Evolutionary conservation across 2,797 vertebrate genomes (phyloP).

Genomic region (Gephyroberyx darwinii): DNA sequence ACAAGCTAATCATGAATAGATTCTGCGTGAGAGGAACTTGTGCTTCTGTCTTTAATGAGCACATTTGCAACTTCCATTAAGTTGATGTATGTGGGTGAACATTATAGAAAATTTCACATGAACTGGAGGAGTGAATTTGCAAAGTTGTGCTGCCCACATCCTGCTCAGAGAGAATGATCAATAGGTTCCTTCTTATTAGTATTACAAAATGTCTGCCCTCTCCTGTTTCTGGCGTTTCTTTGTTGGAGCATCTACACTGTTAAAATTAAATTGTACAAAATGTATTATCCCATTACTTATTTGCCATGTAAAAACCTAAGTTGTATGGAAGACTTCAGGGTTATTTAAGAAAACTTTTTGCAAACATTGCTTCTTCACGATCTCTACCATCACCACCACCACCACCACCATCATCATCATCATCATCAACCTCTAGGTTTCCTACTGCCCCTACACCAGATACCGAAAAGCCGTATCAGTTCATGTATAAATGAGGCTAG

Average conservation of each 20-base stretch:
- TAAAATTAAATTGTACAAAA: slow-evolving; percentile 39
- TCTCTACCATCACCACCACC: slow-evolving; percentile 28
- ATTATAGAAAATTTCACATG: slow-evolving; percentile 72
- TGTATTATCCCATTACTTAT: slow-evolving; percentile 27
- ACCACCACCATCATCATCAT: slow-evolving; percentile 30
- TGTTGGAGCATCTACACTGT: slow-evolving; percentile 41
- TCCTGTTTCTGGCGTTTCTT: slow-evolving; percentile 35
- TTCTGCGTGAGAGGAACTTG: slow-evolving; percentile 69
- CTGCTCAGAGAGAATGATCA: slow-evolving; percentile 51
- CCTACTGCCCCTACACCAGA: slow-evolving; percentile 54
- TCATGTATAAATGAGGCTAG: slow-evolving; percentile 75
- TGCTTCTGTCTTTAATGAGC: slow-evolving; percentile 87
- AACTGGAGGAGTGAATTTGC: slow-evolving; percentile 72
- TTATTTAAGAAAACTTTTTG: slow-evolving; percentile 15
- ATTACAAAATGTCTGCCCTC: slow-evolving; percentile 1
- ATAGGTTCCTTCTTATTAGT: slow-evolving; percentile 55
- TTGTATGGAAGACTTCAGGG: slow-evolving; percentile 13
- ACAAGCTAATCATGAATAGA: slow-evolving; percentile 74
- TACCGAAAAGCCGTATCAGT: slow-evolving; percentile 75
- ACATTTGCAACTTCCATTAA: slow-evolving; percentile 96
- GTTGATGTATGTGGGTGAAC: slow-evolving; percentile 83
- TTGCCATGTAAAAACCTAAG: slow-evolving; percentile 25
- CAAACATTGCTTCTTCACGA: slow-evolving; percentile 16
- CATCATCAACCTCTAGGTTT: slow-evolving; percentile 47
- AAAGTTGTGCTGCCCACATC: slow-evolving; percentile 62